Conservation (phyloP, 1,140 invertebrate species). For the Saxidomus purpurata region DNA sequence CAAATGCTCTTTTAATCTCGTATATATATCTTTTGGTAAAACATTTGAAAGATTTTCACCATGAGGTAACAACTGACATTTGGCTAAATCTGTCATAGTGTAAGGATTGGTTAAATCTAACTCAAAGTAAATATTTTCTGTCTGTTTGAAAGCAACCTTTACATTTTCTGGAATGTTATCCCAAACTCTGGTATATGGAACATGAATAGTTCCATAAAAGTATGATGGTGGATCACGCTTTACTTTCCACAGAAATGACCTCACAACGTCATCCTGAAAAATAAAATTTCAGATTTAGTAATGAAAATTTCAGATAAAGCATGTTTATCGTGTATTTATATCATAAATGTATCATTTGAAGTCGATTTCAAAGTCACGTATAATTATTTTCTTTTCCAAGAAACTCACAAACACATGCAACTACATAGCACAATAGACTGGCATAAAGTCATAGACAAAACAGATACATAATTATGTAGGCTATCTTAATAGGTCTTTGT, state of each 20-base stretch:
- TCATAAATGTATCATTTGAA: too few species aligned
- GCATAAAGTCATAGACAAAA: too few species aligned
- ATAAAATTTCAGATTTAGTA: constrained; percentile 59
- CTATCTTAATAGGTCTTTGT: too few species aligned
- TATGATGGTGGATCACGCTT: constrained; percentile 87
- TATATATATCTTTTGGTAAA: constrained; percentile 87
- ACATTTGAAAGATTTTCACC: constrained; percentile 86
- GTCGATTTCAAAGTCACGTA: too few species aligned
- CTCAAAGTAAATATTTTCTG: constrained; percentile 88
- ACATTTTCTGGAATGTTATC: constrained; percentile 88
- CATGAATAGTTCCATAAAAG: constrained; percentile 89
- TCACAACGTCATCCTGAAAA: constrained; percentile 79
- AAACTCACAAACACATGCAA: too few species aligned
- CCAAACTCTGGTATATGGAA: constrained; percentile 89
- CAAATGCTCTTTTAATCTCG: constrained; percentile 87
- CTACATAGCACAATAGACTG: too few species aligned
- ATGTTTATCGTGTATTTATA: too few species aligned
- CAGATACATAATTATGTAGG: too few species aligned
- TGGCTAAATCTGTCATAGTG: constrained; percentile 87
- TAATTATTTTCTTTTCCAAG: too few species aligned
- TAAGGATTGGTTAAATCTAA: constrained; percentile 88
- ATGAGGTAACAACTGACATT: constrained; percentile 88
- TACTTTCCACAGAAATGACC: constrained; percentile 87
- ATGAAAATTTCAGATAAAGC: too few species aligned
- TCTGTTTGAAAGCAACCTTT: constrained; percentile 87